A percentile compares a stretch with the other conserved stretches of the same genome.
These are phyloP conservation scores for Scleropages formosus DNA, from an alignment of 2,797 vertebrate genomes.

Conservation along the genomic window DNA sequence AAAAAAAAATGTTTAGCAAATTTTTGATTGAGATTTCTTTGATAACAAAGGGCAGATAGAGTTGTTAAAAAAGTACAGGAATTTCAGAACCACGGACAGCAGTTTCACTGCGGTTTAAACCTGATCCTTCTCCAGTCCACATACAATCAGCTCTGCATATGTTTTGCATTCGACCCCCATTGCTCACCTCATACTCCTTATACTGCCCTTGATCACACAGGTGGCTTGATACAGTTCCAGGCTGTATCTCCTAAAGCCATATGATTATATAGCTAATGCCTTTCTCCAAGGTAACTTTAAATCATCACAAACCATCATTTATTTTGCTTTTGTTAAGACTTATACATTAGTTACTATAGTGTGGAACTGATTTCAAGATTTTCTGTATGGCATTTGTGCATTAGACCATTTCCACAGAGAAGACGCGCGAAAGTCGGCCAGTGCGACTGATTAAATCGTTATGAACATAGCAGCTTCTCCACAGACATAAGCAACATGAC, in stretches of 20 bases:
- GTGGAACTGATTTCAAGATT: background rate
- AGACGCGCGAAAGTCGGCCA: background rate
- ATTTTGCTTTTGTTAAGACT: no score
- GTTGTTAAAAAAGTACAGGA: constrained; percentile 10
- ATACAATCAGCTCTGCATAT: background rate
- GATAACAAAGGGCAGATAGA: no score
- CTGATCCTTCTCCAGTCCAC: background rate
- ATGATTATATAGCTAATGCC: no score
- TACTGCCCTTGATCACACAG: background rate
- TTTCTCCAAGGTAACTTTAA: no score
- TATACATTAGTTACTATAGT: background rate
- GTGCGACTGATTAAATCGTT: constrained; percentile 10
- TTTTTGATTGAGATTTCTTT: background rate
- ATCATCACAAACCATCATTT: no score
- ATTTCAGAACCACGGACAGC: constrained; percentile 41
- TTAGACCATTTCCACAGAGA: background rate
- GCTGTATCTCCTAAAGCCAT: no score
- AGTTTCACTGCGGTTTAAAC: background rate
- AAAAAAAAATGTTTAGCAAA: background rate
- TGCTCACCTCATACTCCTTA: constrained; percentile 6
- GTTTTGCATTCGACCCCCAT: background rate
- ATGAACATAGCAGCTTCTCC: background rate
- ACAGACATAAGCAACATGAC: background rate
- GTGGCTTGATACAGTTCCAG: background rate
- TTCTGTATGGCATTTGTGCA: background rate